Evolutionary conservation across 1,140 invertebrate genomes (phyloP), one percentile per base, ranked within the genome.

Genomic region (Varroa destructor): DNA sequence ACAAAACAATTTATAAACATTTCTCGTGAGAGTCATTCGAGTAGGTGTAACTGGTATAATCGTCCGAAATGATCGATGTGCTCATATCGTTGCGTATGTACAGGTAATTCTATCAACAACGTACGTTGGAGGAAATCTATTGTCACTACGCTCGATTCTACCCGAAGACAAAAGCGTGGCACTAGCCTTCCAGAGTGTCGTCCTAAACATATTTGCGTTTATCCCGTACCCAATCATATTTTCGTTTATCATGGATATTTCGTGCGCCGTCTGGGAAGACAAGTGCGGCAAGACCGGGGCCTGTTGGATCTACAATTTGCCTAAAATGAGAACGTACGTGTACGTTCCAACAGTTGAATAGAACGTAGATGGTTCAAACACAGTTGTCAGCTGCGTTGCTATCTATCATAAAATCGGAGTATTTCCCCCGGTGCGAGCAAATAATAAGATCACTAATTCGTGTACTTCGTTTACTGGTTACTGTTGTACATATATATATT

Each of bases 201-300:
- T 12, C 40, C 37, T 67, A 37, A 67, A 67, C 36, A 14, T 67
- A 40, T 67, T 67, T 46, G 79, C 78, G 8, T 78, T 77, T 43
- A 79, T 80, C 12, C 80, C 80, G 0, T 78, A 78, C 70, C 79
- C 79, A 5, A n/a, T 80, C 1, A 72, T 81, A 25, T 79, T 79
- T 61, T 79, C 78, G 14, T 73, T 74, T 37, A 73, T 80, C 1
- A 75, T 78, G 6, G 80, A 81, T 73, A 57, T 73, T 6, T 71
- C 78, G 6, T 81, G 80, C 74, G 6, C 77, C 40, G 74, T 81
- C 0, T 81, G 79, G 79, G 76, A 76, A 55, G 74, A 76, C 37
- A 73, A 71, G 0, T 77, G 79, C 46, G 76, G 75, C 37, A 74
- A 77, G 55, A 76, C 71, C 8, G 80, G 79, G 25, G 78, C 77